A percentile compares a stretch with the other conserved stretches of the same genome.
phyloP scores from a whole-genome alignment of 2,888 invertebrate species.

The Endotricha flammealis region DNA sequence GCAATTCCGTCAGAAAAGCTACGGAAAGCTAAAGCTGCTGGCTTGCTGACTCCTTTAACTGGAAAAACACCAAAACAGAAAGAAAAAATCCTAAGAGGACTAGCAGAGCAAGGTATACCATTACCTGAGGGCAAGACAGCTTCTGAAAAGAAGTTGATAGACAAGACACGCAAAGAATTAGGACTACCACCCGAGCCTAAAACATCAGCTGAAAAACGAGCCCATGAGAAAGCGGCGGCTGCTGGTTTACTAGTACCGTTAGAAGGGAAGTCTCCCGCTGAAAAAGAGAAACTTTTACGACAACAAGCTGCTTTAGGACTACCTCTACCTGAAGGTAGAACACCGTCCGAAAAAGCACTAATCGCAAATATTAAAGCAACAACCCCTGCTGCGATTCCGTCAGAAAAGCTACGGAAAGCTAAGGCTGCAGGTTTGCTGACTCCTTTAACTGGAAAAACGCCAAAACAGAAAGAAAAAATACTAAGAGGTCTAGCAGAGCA shows the following conservation, averaged over 20 bases:
- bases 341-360: conserved; percentile 24
- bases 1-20: too few relatives aligned
- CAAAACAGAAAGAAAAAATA: conserved; percentile 25
- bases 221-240: conserved; percentile 18
- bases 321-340: conserved; percentile 33
- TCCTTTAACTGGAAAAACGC: conserved; percentile 23
- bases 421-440: conserved; percentile 19
- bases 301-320: conserved; percentile 20
- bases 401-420: conserved; percentile 19
- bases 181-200: conserved; percentile 25
- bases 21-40: too few relatives aligned
- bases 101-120: too few relatives aligned
- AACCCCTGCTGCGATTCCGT: conserved; percentile 9
- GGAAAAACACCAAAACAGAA: too few relatives aligned
- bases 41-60: too few relatives aligned
- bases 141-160: conserved; percentile 21
- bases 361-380: conserved; percentile 19
- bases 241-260: conserved; percentile 20
- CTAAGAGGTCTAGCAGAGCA: conserved; percentile 20
- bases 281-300: conserved; percentile 21
- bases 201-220: conserved; percentile 14
- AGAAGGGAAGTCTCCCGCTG: conserved; percentile 19
- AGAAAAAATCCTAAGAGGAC: too few relatives aligned
- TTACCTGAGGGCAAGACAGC: too few relatives aligned
- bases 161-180: conserved; percentile 19